Conservation (phyloP, 2,113 vertebrate species). For the Tretioscincus oriximinensis region DNA sequence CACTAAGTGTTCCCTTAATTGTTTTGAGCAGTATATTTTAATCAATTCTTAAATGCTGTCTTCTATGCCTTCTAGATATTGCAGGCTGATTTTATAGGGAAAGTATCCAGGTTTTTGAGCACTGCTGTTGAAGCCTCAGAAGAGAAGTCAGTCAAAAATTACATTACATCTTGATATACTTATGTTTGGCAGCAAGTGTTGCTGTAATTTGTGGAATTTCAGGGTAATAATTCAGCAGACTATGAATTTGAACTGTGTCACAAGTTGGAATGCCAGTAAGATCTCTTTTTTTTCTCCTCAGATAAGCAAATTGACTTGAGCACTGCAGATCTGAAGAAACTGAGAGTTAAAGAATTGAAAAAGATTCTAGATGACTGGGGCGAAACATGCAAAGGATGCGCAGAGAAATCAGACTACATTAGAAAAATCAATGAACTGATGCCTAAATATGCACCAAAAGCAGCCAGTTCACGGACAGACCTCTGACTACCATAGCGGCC, state of each 20-base stretch:
- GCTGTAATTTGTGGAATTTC: background rate
- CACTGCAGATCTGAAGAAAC: conserved; percentile 92
- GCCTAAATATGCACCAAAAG: conserved; percentile 92
- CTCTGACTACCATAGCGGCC: conserved; percentile 71
- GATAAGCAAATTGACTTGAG: conserved; percentile 95
- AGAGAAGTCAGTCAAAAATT: too few species aligned
- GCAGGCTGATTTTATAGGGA: too few species aligned
- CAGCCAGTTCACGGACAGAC: conserved; percentile 89
- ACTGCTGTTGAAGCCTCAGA: too few species aligned
- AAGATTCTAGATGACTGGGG: conserved; percentile 98
- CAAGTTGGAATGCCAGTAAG: background rate
- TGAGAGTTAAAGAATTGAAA: conserved; percentile 94
- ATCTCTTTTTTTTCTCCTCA: conserved; percentile 53
- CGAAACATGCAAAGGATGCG: conserved; percentile 94
- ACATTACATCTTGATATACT: too few species aligned
- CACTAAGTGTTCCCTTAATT: too few species aligned
- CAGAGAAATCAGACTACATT: conserved; percentile 94
- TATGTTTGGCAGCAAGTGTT: background rate
- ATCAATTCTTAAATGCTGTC: too few species aligned
- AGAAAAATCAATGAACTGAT: conserved; percentile 95
- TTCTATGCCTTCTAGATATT: too few species aligned
- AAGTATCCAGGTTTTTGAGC: too few species aligned
- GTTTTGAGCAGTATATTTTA: too few species aligned
- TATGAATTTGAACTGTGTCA: background rate
- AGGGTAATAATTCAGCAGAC: background rate